Evolutionary conservation across 2,888 invertebrate genomes (phyloP).

Genomic region (Pristionchus mayeri): DNA sequence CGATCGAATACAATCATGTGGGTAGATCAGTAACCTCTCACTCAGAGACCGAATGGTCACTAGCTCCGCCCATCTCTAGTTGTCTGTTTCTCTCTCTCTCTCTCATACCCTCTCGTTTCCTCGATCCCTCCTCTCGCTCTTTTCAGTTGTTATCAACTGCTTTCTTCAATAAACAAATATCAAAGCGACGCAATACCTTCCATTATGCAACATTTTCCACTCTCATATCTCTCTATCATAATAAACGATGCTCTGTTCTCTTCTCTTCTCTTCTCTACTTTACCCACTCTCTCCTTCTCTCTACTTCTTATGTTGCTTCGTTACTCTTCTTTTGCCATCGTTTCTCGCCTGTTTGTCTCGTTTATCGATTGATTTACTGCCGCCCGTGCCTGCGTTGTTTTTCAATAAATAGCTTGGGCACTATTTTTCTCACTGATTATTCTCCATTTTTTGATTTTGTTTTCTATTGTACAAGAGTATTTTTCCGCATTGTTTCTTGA

Average conservation of each 20-base stretch:
- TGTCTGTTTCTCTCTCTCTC: slow-evolving; percentile 15
- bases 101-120: slow-evolving; percentile 5
- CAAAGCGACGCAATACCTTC: not conserved
- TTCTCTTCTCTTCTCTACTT: slow-evolving; percentile 29
- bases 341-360: slow-evolving; percentile 36
- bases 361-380: slow-evolving; percentile 33
- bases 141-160: slow-evolving; percentile 18
- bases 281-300: slow-evolving; percentile 10
- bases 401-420: slow-evolving; percentile 9
- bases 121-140: not conserved
- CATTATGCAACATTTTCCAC: not conserved
- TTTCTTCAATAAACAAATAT: slow-evolving; percentile 6
- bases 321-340: slow-evolving; percentile 43
- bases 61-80: not conserved
- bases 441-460: not conserved
- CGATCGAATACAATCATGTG: not conserved
- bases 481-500: not conserved
- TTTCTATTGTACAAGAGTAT: not conserved
- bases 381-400: not conserved
- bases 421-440: not conserved
- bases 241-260: slow-evolving; percentile 18
- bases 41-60: not conserved
- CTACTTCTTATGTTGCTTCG: slow-evolving; percentile 39
- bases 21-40: not conserved
- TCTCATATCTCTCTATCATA: not conserved